Conservation (phyloP, 2,888 invertebrate genomes). For the Criorhina ranunculi region DNA sequence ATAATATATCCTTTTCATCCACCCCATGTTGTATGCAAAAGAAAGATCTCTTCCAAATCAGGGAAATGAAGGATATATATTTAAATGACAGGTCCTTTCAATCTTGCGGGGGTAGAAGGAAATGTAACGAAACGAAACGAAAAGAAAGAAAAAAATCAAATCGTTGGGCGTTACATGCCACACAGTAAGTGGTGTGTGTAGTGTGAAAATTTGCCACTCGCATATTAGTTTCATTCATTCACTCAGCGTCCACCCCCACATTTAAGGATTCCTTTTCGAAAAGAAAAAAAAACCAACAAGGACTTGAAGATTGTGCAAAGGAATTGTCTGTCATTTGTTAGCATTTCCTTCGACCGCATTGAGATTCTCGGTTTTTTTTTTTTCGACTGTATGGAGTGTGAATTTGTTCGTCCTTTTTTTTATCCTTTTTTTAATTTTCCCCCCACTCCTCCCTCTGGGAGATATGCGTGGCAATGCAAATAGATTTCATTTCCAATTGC, state of each 20-base stretch:
- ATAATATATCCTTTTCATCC: constrained; percentile 70
- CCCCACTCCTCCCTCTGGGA: not conserved
- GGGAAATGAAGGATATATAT: constrained; percentile 77
- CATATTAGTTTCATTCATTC: constrained; percentile 71
- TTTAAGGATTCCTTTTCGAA: constrained; percentile 35
- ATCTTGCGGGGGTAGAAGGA: too few relatives aligned
- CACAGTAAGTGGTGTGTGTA: constrained; percentile 63
- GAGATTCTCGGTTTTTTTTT: too few relatives aligned
- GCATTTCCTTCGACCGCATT: constrained; percentile 63
- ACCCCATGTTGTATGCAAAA: constrained; percentile 65
- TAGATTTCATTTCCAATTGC: constrained; percentile 69
- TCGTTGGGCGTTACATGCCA: constrained; percentile 31
- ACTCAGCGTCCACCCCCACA: constrained; percentile 32
- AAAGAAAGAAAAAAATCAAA: not conserved
- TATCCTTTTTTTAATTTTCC: constrained; percentile 49
- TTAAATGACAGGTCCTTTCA: constrained; percentile 77
- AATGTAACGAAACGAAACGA: too few relatives aligned
- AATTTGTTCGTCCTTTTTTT: constrained; percentile 70
- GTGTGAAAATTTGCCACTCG: constrained; percentile 72
- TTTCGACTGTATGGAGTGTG: constrained; percentile 44
- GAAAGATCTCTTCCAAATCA: constrained; percentile 69
- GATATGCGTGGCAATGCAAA: constrained; percentile 70
- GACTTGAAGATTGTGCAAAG: constrained; percentile 48
- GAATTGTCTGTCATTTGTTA: constrained; percentile 74
- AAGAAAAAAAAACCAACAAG: constrained; percentile 14